Evolutionary conservation across 2,888 invertebrate genomes (phyloP).

Genomic region (Poecilobothrus nobilitatus): DNA sequence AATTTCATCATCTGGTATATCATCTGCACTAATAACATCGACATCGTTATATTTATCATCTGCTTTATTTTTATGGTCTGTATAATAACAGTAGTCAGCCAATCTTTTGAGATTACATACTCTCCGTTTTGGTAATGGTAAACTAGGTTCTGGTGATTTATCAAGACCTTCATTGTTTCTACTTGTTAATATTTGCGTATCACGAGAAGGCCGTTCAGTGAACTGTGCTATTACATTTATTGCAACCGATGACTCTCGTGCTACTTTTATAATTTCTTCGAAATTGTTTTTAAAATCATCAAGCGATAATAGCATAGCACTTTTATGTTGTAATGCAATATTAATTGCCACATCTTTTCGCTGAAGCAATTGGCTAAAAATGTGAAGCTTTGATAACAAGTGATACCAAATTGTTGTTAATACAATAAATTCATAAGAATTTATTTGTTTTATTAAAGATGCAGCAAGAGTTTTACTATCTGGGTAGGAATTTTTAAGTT

Average conservation of each 20-base stretch:
- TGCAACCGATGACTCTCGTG: conserved; percentile 8
- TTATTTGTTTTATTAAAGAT: too few relatives aligned
- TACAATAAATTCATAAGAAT: too few relatives aligned
- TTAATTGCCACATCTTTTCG: too few relatives aligned
- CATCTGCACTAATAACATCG: conserved; percentile 4
- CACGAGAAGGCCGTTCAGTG: background rate
- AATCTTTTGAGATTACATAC: conserved; percentile 9
- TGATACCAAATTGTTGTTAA: too few relatives aligned
- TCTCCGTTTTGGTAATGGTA: conserved; percentile 8
- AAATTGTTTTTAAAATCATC: too few relatives aligned
- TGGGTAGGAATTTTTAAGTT: too few relatives aligned
- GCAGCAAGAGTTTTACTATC: too few relatives aligned
- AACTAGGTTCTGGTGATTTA: conserved; percentile 8
- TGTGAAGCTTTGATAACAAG: too few relatives aligned
- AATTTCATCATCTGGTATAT: conserved; percentile 8
- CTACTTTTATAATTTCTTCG: conserved; percentile 10
- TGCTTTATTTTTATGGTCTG: conserved; percentile 31
- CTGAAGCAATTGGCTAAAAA: too few relatives aligned
- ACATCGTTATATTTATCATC: conserved; percentile 26
- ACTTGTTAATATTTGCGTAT: background rate
- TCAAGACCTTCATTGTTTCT: background rate
- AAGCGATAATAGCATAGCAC: too few relatives aligned
- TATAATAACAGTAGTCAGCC: conserved; percentile 13
- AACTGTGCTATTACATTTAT: conserved; percentile 10
- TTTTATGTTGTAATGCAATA: too few relatives aligned